A percentile compares a stretch with the other conserved stretches of the same genome.
phyloP scores from a whole-genome alignment of 2,113 vertebrate genomes.

The Tringa solitaria region DNA sequence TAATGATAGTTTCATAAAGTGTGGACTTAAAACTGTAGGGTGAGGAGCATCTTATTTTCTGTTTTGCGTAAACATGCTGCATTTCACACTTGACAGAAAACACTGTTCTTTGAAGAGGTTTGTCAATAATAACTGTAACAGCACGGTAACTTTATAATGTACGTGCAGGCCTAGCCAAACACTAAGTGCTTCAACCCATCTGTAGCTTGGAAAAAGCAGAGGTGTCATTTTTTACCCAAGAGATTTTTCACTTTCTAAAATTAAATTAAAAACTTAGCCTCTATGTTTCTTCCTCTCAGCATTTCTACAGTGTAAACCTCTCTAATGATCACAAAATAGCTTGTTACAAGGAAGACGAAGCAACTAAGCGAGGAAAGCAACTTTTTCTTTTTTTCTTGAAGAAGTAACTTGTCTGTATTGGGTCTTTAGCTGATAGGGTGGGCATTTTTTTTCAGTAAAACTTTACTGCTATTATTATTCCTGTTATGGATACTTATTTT shows the following conservation, averaged over 20 bases:
- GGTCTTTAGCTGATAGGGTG: background rate
- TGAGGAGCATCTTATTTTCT: slow-evolving; percentile 53
- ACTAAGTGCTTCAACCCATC: background rate
- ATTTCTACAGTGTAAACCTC: background rate
- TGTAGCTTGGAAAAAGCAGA: background rate
- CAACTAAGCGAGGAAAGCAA: background rate
- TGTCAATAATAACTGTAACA: slow-evolving; percentile 23
- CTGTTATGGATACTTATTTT: background rate
- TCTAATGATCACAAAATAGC: background rate
- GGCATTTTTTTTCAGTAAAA: background rate
- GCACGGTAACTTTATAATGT: background rate
- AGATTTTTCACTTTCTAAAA: background rate
- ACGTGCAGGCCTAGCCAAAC: background rate
- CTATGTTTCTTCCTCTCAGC: background rate
- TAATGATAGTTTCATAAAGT: slow-evolving; percentile 53
- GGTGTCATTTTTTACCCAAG: background rate
- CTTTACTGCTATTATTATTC: background rate
- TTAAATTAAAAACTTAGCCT: background rate
- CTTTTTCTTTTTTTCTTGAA: background rate
- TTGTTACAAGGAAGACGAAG: background rate
- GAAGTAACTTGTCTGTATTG: background rate
- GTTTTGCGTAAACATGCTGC: slow-evolving; percentile 32
- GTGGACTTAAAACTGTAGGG: slow-evolving; percentile 39
- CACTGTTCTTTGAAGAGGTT: slow-evolving; percentile 26
- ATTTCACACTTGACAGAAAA: slow-evolving; percentile 45